phyloP scores from a whole-genome alignment of 2,113 vertebrate species.

The Coptodon rendalli region DNA sequence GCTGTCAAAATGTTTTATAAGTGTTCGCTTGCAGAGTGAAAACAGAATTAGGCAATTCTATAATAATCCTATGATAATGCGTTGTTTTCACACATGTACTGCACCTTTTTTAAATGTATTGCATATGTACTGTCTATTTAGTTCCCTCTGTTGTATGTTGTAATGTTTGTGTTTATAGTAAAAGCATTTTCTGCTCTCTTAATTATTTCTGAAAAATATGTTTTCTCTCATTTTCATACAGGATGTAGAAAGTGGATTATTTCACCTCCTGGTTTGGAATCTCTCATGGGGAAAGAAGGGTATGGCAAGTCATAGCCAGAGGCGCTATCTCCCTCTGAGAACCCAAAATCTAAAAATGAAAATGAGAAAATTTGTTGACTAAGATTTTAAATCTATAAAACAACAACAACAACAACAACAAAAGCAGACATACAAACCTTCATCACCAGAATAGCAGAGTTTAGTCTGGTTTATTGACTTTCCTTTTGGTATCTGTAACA shows the following conservation, averaged over 20 bases:
- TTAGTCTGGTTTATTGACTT: conserved; percentile 26
- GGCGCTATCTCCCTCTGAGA: conserved; percentile 79
- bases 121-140: too few species aligned
- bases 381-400: not conserved
- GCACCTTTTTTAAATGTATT: too few species aligned
- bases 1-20: too few species aligned
- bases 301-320: conserved; percentile 70
- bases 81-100: too few species aligned
- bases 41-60: too few species aligned
- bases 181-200: too few species aligned
- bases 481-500: conserved; percentile 57
- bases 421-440: conserved; percentile 53
- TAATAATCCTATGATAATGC: too few species aligned
- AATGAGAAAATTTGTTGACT: not conserved
- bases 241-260: not conserved
- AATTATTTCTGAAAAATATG: too few species aligned
- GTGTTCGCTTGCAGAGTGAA: too few species aligned
- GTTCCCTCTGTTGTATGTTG: too few species aligned
- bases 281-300: conserved; percentile 59
- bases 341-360: conserved; percentile 72
- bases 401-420: not conserved
- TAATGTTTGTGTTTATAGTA: too few species aligned
- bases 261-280: conserved; percentile 70
- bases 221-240: not conserved
- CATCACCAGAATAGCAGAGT: conserved; percentile 50